These are phyloP conservation scores for Polyodon spathula DNA, from an alignment of 2,113 vertebrate genomes.

Conservation along the genomic window DNA sequence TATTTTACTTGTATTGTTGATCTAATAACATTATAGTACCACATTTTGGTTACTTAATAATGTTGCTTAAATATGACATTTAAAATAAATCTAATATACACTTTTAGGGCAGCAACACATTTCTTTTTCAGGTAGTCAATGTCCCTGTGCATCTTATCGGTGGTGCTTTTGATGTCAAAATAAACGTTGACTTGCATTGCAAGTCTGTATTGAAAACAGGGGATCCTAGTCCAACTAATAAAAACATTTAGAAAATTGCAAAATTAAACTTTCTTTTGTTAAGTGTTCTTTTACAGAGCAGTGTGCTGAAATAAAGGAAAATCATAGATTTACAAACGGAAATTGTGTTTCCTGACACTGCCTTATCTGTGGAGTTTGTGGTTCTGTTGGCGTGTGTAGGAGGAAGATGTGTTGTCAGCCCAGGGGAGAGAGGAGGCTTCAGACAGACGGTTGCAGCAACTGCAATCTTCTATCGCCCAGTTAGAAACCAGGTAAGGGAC, in stretches of 20 bases:
- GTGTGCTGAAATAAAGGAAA: background rate
- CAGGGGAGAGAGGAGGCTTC: conserved; percentile 67
- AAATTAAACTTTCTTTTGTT: background rate
- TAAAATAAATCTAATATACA: too few relatives aligned
- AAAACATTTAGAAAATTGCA: too few relatives aligned
- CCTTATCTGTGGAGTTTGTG: background rate
- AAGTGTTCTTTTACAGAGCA: background rate
- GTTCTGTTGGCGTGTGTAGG: conserved; percentile 48
- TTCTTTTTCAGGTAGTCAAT: too few relatives aligned
- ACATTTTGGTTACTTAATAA: too few relatives aligned
- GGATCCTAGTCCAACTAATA: too few relatives aligned
- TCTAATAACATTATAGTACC: too few relatives aligned
- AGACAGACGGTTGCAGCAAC: conserved; percentile 66
- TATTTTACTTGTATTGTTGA: too few relatives aligned
- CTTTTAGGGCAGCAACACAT: too few relatives aligned
- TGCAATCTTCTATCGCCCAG: conserved; percentile 67
- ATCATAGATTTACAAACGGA: background rate
- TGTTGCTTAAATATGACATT: too few relatives aligned
- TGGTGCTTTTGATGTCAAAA: background rate
- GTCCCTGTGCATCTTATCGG: background rate
- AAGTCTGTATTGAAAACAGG: background rate
- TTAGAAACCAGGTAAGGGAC: conserved; percentile 68
- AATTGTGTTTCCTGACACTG: background rate
- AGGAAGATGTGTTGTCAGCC: conserved; percentile 61
- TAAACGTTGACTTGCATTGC: background rate